These are phyloP conservation scores for Dromas ardeola DNA, from an alignment of 2,113 vertebrate species.

Conservation along the genomic window DNA sequence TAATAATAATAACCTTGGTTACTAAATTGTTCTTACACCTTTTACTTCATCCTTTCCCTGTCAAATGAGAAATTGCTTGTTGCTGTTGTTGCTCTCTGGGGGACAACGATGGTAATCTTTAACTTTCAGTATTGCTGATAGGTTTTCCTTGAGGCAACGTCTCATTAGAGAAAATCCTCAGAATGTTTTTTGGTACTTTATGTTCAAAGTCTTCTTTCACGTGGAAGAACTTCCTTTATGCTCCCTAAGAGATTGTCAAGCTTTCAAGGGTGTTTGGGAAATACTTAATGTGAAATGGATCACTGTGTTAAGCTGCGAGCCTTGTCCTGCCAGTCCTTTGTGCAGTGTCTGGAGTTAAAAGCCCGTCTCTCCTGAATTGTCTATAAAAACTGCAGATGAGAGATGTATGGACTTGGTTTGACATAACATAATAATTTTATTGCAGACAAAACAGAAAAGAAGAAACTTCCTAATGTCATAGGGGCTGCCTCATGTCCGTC, in stretches of 20 bases:
- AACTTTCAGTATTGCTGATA: neutral
- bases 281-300: neutral
- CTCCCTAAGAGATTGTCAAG: neutral
- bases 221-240: neutral
- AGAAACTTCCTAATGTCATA: neutral
- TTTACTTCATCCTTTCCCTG: neutral
- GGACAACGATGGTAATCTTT: neutral
- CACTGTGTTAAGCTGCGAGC: neutral
- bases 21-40: neutral
- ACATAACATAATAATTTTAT: neutral
- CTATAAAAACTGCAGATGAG: neutral
- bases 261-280: neutral
- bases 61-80: neutral
- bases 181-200: neutral
- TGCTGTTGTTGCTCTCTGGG: neutral
- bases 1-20: neutral
- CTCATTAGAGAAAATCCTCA: neutral
- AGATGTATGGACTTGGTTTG: neutral
- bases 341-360: neutral
- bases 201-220: neutral
- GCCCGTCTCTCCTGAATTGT: neutral
- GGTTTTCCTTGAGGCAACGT: neutral
- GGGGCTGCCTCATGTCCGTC: neutral
- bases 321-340: neutral
- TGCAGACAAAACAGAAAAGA: neutral